Conservation (phyloP, 2,888 invertebrate genomes). For the Augiades crinisus region DNA sequence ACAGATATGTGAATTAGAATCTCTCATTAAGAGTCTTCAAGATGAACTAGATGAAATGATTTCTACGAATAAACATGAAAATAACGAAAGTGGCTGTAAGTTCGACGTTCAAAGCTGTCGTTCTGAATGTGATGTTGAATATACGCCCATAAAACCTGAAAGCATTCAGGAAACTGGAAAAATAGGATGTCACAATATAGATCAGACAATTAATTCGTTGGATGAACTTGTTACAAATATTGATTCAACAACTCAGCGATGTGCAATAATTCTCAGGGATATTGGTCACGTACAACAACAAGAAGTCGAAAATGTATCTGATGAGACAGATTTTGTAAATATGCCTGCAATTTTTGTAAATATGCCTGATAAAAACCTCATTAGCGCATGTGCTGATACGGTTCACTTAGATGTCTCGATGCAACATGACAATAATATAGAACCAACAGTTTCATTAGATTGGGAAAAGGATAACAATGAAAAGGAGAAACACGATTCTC, state of each 20-base stretch:
- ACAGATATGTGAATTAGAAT: constrained; percentile 52
- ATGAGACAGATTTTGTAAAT: background rate
- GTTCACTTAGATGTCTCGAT: too few relatives aligned
- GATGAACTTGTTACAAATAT: background rate
- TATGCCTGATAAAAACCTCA: background rate
- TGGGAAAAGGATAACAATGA: constrained; percentile 3
- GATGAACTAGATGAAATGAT: constrained; percentile 50
- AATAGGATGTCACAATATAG: constrained; percentile 4
- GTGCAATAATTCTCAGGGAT: constrained; percentile 20
- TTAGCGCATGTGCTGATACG: background rate
- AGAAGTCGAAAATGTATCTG: background rate
- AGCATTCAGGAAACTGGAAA: constrained; percentile 5
- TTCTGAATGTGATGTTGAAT: background rate
- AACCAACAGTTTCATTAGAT: background rate
- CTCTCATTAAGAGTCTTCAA: constrained; percentile 48
- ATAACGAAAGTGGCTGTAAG: background rate
- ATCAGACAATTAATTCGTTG: background rate
- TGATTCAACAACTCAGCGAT: constrained; percentile 2
- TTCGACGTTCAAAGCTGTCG: too few relatives aligned
- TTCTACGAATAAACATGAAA: constrained; percentile 27
- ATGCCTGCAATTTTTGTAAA: background rate
- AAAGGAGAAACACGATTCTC: background rate
- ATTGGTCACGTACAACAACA: constrained; percentile 11
- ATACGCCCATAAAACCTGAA: background rate
- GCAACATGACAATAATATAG: background rate